Evolutionary conservation across 2,888 invertebrate genomes (phyloP), one percentile per base, ranked within the genome.

Genomic region (Meteorus colon): DNA sequence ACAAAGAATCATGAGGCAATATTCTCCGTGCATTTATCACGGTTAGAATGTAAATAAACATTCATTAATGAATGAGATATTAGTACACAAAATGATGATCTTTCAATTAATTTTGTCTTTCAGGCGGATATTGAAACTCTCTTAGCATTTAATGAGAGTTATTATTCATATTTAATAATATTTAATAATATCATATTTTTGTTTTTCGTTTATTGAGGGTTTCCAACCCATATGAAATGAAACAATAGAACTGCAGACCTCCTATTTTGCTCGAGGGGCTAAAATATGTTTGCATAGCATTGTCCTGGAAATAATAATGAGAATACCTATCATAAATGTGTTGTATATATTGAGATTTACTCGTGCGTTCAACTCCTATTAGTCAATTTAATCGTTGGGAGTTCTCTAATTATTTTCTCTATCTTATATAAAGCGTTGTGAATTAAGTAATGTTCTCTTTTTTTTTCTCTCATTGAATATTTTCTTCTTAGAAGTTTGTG

Each of bases 1-100:
- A 86, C 86, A 85, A 87, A 85, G 87, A 85, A 84, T 82, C 80
- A 78, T 63, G 75, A 76, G 75, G 75, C 78, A n/a, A n/a, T 71
- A 27, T 71, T 41, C 41, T 55, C 55, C 8, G 27, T 19, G 27
- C 24, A 12, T 55, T 34, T n/a, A 34, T 41, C 31, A 59, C 37
- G 62, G 29, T 68, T 68, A n/a, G 6, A 31, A n/a, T 71, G 41
- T 31, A 62, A 60, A 60, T 29, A 41, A 41, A 60, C 41, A 37
- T 60, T 37, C 34, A 8, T 1, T 29, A 51, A 51, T 51, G 14
- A 31, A 37, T 10, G 14, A 62, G 31, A 12, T 16, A 31, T 29
- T 12, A 34, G 31, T 14, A 12, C 8, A 41, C 41, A 12, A 8
- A 12, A 41, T 41, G 2, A 41, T 6, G 1, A 34, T 34, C 34